Percentiles rank a stretch among this genome's conserved stretches.
Evolutionary conservation across 2,113 vertebrate genomes (phyloP).

Genomic region (Columbina picui): DNA sequence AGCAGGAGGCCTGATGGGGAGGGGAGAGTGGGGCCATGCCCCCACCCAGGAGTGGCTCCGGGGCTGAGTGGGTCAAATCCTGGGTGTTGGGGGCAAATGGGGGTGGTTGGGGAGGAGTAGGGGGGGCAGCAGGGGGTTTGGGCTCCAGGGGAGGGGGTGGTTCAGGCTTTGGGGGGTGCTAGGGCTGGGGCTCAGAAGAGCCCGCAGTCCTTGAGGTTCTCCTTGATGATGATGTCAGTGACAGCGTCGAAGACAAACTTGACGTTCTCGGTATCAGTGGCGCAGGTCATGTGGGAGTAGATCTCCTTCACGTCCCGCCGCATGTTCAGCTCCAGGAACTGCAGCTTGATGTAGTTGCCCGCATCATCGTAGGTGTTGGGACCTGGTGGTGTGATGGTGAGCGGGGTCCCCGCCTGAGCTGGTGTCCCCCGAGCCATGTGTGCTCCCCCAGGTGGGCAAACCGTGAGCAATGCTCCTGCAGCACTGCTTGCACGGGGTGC

Average conservation of each 20-base stretch:
- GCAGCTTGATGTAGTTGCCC: conserved; percentile 94
- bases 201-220: conserved; percentile 97
- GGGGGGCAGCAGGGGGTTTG: background rate
- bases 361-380: conserved; percentile 95
- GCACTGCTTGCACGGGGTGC: background rate
- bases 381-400: conserved; percentile 69
- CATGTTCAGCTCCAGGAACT: conserved; percentile 96
- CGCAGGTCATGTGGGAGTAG: conserved; percentile 98
- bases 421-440: background rate
- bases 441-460: background rate
- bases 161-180: fast-evolving
- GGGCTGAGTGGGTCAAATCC: background rate
- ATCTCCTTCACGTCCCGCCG: conserved; percentile 92
- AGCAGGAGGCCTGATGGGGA: fast-evolving
- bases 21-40: background rate
- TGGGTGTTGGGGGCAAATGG: fast-evolving
- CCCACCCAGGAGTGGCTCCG: background rate
- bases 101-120: background rate
- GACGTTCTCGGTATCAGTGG: conserved; percentile 97
- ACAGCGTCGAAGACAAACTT: conserved; percentile 98
- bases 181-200: conserved; percentile 84
- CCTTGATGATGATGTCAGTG: conserved; percentile 99
- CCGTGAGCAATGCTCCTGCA: background rate
- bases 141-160: background rate
- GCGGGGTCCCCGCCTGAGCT: background rate